phyloP scores from a whole-genome alignment of 1,140 invertebrate species.

The Doryteuthis pealeii region DNA sequence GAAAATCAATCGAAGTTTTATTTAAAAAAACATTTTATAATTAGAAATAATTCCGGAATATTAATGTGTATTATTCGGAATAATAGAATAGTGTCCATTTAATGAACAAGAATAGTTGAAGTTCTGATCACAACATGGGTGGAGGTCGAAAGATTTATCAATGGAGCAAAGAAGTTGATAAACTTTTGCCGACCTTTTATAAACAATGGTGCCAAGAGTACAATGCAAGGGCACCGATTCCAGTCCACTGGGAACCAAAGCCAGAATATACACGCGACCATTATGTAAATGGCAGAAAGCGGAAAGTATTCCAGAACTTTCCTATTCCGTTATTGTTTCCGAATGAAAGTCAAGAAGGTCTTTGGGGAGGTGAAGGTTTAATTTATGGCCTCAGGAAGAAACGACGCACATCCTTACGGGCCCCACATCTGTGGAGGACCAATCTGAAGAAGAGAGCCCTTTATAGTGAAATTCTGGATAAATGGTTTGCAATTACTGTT shows the following conservation, averaged over 20 bases:
- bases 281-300: constrained; percentile 68
- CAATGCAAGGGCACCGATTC: constrained; percentile 71
- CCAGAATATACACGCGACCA: constrained; percentile 74
- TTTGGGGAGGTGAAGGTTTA: constrained; percentile 97
- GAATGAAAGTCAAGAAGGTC: constrained; percentile 77
- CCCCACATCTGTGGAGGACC: constrained; percentile 85
- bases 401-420: constrained; percentile 14
- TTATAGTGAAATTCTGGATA: constrained; percentile 90
- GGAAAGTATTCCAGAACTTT: constrained; percentile 47
- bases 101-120: too few relatives aligned
- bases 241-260: constrained; percentile 84
- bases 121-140: too few relatives aligned
- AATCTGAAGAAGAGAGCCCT: constrained; percentile 76
- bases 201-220: constrained; percentile 87
- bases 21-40: too few relatives aligned
- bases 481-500: constrained; percentile 75
- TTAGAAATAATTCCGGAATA: too few relatives aligned
- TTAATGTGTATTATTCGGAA: too few relatives aligned
- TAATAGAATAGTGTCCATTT: too few relatives aligned
- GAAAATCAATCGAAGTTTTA: too few relatives aligned
- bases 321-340: constrained; percentile 75
- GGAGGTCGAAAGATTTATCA: constrained; percentile 16
- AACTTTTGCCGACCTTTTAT: constrained; percentile 76
- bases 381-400: constrained; percentile 81
- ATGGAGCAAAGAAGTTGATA: constrained; percentile 30